A percentile compares a stretch with the other conserved stretches of the same genome.
These are phyloP conservation scores for Drosophila guanche DNA, from an alignment of 1,140 invertebrate species.

Conservation along the genomic window DNA sequence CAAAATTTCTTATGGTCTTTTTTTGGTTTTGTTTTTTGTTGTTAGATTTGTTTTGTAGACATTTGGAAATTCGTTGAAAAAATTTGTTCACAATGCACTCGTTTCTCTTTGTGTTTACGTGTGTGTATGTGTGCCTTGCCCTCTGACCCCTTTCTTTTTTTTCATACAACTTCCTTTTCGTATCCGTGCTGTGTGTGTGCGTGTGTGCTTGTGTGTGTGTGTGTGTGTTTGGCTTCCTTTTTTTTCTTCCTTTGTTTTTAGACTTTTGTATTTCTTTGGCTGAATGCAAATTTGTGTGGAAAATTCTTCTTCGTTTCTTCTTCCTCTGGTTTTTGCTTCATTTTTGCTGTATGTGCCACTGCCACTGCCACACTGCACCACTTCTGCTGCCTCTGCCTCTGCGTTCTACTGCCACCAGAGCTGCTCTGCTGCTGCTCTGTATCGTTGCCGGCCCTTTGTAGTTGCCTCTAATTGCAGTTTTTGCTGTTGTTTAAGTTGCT, in stretches of 20 bases:
- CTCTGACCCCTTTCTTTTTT: conserved; percentile 1
- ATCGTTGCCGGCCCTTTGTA: conserved; percentile 51
- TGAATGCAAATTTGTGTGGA: conserved; percentile 52
- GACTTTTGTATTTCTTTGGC: conserved; percentile 52
- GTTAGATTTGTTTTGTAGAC: conserved; percentile 50
- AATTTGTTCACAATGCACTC: conserved; percentile 49
- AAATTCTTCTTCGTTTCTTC: conserved; percentile 37
- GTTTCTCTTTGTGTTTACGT: conserved; percentile 21
- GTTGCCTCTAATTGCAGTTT: conserved; percentile 34
- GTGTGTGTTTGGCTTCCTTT: conserved; percentile 29
- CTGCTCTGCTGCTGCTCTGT: conserved; percentile 12
- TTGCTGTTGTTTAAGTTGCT: conserved; percentile 30
- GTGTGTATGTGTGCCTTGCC: conserved; percentile 15
- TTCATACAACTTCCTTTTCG: neutral
- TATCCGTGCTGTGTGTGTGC: neutral
- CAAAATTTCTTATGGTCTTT: conserved; percentile 61
- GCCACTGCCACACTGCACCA: no score
- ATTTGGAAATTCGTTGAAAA: conserved; percentile 78
- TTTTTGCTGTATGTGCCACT: conserved; percentile 24
- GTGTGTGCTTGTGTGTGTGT: conserved; percentile 33
- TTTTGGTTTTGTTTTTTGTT: conserved; percentile 34
- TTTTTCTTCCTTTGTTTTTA: conserved; percentile 46
- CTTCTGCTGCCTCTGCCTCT: no score
- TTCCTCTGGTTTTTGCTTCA: conserved; percentile 59
- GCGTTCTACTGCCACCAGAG: no score